Base-by-base conservation (phyloP, 2,888 invertebrate genomes). In the Habroteleia sp. region DNA sequence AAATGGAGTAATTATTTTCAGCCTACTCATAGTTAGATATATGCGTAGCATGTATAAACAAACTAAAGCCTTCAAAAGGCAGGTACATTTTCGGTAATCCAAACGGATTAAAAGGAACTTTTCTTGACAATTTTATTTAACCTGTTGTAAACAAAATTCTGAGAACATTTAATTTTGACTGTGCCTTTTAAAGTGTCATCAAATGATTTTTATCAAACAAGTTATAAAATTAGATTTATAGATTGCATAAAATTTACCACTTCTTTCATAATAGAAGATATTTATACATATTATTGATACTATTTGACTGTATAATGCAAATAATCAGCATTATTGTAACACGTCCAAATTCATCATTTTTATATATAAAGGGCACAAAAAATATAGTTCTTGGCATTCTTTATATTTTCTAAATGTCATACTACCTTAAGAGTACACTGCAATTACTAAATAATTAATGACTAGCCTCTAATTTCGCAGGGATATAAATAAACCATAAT, bases 321-420 rank as follows among this genome's bases (percentile, higher is more conserved):
- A 20, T 5, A 20, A 20, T n/a, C n/a, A n/a, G n/a, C n/a, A n/a
- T n/a, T n/a, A n/a, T n/a, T n/a, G n/a, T 3, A 50, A 50, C 41
- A n/a, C 13, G 41, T 50, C 48, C 62, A 39, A 48, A 35, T 29
- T 39, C 62, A n/a, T 31, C 20, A 5, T 13, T n/a, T 62, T 48
- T 62, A 33, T 50, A n/a, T n/a, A n/a, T n/a, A n/a, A n/a, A n/a
- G n/a, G n/a, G n/a, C n/a, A n/a, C 41, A 50, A 11, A 23, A 33
- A 10, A 63, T 20, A 42, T 63, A 63, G 50, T 42, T 63, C 52
- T 63, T 42, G 63, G 42, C 23, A 33, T 63, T 41, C 63, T 48
- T 63, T 39, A 58, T 46, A 50, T 62, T 39, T 16, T 37, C 35
- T 60, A 39, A 39, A 29, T 37, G 37, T 46, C 29, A 35, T 16